Conservation (phyloP, 1,140 invertebrate species). For the Eumaeus atala region DNA sequence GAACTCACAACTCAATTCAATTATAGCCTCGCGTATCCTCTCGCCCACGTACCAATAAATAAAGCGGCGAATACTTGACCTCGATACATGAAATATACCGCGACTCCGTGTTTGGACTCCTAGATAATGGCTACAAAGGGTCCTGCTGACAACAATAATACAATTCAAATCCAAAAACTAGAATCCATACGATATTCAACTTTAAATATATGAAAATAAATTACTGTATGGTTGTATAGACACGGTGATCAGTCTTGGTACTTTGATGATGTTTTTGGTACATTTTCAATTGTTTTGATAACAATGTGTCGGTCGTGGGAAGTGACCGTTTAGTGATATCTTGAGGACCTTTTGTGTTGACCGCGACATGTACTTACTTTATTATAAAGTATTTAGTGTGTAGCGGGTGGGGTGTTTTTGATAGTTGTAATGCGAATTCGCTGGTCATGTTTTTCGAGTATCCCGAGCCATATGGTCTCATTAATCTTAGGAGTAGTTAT, state of each 20-base stretch:
- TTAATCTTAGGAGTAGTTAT: too few species aligned
- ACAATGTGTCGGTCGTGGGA: constrained; percentile 56
- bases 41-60: constrained; percentile 36
- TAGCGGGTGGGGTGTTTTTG: constrained; percentile 24
- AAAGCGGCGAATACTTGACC: constrained; percentile 41
- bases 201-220: constrained; percentile 19
- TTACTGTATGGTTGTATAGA: background rate
- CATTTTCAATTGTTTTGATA: constrained; percentile 44
- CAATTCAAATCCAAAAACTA: constrained; percentile 11
- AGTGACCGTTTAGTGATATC: constrained; percentile 33
- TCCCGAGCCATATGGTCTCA: too few species aligned
- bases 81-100: constrained; percentile 46
- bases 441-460: too few species aligned
- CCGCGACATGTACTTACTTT: constrained; percentile 53
- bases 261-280: constrained; percentile 44
- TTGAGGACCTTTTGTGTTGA: constrained; percentile 53
- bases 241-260: constrained; percentile 18
- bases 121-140: constrained; percentile 41
- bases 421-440: too few species aligned
- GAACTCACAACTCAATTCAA: constrained; percentile 9
- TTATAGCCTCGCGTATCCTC: constrained; percentile 33
- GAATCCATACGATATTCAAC: constrained; percentile 16
- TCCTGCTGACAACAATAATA: constrained; percentile 30
- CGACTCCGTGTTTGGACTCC: constrained; percentile 46
- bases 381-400: constrained; percentile 49